Evolutionary conservation across 1,140 invertebrate genomes (phyloP), one percentile per base, ranked within the genome.

Genomic region (Eueides isabella): DNA sequence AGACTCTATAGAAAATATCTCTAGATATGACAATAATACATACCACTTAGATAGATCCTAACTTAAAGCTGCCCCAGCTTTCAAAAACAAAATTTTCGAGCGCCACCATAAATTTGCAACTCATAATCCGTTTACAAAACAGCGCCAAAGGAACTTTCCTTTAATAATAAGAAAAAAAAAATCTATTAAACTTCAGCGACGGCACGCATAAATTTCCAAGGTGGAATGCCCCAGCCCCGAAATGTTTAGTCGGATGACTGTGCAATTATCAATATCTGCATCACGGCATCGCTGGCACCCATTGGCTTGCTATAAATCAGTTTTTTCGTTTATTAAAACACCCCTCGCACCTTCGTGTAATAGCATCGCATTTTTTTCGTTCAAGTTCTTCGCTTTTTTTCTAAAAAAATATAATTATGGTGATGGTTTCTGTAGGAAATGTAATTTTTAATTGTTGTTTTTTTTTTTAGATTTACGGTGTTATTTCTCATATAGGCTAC

Each of bases 251-350:
- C 81, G 83, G 74, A 85, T 87, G 85, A 87, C 82, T 87, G 82
- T 82, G 85, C 84, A 85, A 85, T 87, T 81, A 84, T 78, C 72
- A 72, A 78, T 81, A 79, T 79, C 83, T 72, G 67, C 73, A 75
- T 66, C 73, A 26, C 19, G 23, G 48, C 48, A 55, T 55, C 23
- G 38, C 63, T 30, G 67, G 64, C 65, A 61, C 73, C 48, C 62
- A 71, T 75, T 70, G 73, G 67, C 61, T 66, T 61, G 62, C 61
- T 67, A 71, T 75, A 75, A 75, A 75, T 75, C 73, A 67, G 44
- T 74, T 75, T 75, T 75, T 67, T 28, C 67, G 12, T 67, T 74
- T 68, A 74, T 74, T 74, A 74, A 74, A 74, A 74, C 61, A 30
- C 48, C 55, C 64, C 38, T 55, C 48, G 29, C 26, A 29, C 26